These are phyloP conservation scores for Bombus huntii DNA, from an alignment of 1,140 invertebrate species.

Conservation along the genomic window DNA sequence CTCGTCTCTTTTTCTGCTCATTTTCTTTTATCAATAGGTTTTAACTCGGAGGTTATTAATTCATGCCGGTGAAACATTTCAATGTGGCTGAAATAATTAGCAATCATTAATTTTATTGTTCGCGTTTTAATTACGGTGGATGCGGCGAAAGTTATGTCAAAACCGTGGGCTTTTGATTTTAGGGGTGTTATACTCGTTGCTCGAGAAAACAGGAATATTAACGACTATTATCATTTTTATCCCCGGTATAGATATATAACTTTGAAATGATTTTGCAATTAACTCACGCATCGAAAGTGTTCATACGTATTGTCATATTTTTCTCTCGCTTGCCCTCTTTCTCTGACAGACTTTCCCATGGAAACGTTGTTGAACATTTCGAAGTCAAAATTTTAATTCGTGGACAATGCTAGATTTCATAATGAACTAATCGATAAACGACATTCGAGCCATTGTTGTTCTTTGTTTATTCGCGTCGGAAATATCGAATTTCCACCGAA, in stretches of 20 bases:
- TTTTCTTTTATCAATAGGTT: neutral
- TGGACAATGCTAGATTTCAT: neutral
- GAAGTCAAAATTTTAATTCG: neutral
- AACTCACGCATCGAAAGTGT: neutral
- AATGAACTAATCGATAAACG: neutral
- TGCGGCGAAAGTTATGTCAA: neutral
- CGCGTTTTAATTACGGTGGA: constrained; percentile 16
- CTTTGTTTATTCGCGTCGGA: neutral
- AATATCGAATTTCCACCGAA: constrained; percentile 6
- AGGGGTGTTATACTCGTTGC: neutral
- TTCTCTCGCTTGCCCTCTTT: neutral
- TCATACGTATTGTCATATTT: neutral
- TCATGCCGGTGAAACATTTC: constrained; percentile 15
- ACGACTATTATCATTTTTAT: constrained; percentile 23
- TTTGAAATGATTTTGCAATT: constrained; percentile 16
- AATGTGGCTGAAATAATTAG: constrained; percentile 15
- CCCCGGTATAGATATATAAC: neutral
- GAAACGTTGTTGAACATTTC: neutral
- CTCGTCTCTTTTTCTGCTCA: neutral
- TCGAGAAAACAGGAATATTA: constrained; percentile 13
- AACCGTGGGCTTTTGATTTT: neutral
- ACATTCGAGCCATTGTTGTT: neutral
- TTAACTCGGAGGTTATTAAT: constrained; percentile 10
- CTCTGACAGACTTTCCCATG: neutral
- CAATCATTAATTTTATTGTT: constrained; percentile 14